Conservation (phyloP, 2,888 invertebrate genomes). For the Nomada flava region DNA sequence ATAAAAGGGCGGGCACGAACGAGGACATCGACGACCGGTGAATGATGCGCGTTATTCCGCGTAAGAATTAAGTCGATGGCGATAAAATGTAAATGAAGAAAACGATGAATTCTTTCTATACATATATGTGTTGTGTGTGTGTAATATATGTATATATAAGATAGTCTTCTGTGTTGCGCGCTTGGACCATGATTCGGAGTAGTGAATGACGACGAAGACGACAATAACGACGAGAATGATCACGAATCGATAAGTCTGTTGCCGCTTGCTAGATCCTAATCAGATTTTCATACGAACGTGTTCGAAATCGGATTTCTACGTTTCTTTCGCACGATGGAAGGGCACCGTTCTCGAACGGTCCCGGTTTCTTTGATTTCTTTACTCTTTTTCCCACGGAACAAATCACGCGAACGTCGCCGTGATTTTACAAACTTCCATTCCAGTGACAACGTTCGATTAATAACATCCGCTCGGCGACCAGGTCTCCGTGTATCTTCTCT, state of each 20-base stretch:
- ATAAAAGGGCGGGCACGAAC: slow-evolving; percentile 23
- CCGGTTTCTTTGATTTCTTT: not conserved
- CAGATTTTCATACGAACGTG: slow-evolving; percentile 17
- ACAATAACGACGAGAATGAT: slow-evolving; percentile 52
- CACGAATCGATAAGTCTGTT: slow-evolving; percentile 14
- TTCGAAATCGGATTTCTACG: not conserved
- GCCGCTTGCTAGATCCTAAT: slow-evolving; percentile 9
- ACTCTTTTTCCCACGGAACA: not conserved
- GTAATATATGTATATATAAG: slow-evolving; percentile 30
- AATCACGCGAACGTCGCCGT: not conserved
- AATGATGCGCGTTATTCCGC: slow-evolving; percentile 46
- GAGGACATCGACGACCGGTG: slow-evolving; percentile 53
- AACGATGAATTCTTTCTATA: slow-evolving; percentile 12
- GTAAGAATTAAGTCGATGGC: slow-evolving; percentile 45
- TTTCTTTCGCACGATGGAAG: slow-evolving; percentile 10
- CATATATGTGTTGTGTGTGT: slow-evolving; percentile 1
- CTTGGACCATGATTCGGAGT: slow-evolving; percentile 65
- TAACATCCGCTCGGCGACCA: slow-evolving; percentile 8
- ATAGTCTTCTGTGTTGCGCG: slow-evolving; percentile 68
- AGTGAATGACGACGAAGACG: slow-evolving; percentile 51
- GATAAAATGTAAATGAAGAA: slow-evolving; percentile 51
- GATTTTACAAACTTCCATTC: not conserved
- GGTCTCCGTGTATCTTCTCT: slow-evolving; percentile 11
- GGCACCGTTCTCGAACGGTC: slow-evolving; percentile 16
- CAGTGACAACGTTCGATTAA: not conserved